A percentile compares a stretch with the other conserved stretches of the same genome.
Conservation (phyloP, 92 coral and sea anemone species). For the Pocillopora grandis region DNA sequence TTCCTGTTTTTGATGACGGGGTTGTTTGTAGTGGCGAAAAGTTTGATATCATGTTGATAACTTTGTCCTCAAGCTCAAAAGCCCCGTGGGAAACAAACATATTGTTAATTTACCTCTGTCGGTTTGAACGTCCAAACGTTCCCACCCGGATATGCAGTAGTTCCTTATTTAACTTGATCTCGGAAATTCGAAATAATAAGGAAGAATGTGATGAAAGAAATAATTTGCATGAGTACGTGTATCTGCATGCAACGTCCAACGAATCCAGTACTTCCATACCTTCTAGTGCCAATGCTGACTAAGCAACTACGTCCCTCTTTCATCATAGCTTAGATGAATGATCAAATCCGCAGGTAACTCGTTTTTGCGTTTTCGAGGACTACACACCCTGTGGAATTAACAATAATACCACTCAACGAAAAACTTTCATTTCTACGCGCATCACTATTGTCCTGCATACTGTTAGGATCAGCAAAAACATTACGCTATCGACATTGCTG, state of each 20-base stretch:
- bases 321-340: neutral
- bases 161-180: neutral
- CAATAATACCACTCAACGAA: neutral
- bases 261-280: neutral
- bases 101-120: too few species aligned
- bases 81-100: too few species aligned
- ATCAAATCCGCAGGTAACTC: neutral
- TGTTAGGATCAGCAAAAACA: too few species aligned
- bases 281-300: neutral
- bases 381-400: neutral
- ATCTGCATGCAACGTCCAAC: neutral
- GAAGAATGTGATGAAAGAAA: neutral
- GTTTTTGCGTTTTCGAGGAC: too few species aligned
- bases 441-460: neutral
- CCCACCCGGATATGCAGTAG: neutral
- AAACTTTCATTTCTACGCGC: neutral
- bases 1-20: too few species aligned
- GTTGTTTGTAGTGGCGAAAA: too few species aligned
- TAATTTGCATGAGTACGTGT: neutral
- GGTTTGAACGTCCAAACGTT: too few species aligned
- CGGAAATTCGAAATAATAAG: neutral
- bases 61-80: too few species aligned
- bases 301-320: neutral
- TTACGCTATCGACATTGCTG: too few species aligned
- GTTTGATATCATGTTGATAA: too few species aligned